phyloP scores from a whole-genome alignment of 1,140 invertebrate species.

The Drosophila kurseongensis region DNA sequence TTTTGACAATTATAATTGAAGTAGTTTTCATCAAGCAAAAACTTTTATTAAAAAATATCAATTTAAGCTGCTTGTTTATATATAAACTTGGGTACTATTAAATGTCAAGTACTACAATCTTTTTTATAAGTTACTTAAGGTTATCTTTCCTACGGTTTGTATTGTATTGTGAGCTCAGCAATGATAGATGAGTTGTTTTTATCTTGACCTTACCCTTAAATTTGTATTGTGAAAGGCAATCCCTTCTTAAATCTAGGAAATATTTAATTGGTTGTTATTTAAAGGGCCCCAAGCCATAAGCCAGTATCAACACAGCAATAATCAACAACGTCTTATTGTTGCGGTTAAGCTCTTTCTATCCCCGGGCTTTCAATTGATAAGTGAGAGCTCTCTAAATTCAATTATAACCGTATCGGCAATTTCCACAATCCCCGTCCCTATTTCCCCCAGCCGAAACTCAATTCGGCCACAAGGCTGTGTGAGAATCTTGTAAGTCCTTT shows the following conservation, averaged over 20 bases:
- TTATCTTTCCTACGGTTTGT: no score
- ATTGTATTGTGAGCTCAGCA: no score
- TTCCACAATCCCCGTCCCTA: neutral
- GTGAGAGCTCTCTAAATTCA: slow-evolving; percentile 46
- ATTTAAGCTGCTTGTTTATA: no score
- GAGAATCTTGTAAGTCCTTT: slow-evolving; percentile 22
- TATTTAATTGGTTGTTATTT: neutral
- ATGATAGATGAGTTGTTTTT: no score
- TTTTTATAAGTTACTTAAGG: no score
- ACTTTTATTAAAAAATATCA: neutral
- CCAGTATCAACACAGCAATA: slow-evolving; percentile 1
- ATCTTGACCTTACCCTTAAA: no score
- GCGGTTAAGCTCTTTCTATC: slow-evolving; percentile 28
- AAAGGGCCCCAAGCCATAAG: slow-evolving; percentile 1
- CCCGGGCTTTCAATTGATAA: slow-evolving; percentile 32
- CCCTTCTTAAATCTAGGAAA: neutral
- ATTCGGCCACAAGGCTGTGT: slow-evolving; percentile 7
- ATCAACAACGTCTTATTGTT: slow-evolving; percentile 23
- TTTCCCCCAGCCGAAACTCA: neutral
- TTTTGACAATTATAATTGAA: neutral
- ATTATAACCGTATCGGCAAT: slow-evolving; percentile 29
- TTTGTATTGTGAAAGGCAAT: no score
- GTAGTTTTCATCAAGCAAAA: neutral
- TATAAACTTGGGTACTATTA: neutral
- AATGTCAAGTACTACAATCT: no score